Conservation (phyloP, 2,113 vertebrate species). For the Empidonax traillii region DNA sequence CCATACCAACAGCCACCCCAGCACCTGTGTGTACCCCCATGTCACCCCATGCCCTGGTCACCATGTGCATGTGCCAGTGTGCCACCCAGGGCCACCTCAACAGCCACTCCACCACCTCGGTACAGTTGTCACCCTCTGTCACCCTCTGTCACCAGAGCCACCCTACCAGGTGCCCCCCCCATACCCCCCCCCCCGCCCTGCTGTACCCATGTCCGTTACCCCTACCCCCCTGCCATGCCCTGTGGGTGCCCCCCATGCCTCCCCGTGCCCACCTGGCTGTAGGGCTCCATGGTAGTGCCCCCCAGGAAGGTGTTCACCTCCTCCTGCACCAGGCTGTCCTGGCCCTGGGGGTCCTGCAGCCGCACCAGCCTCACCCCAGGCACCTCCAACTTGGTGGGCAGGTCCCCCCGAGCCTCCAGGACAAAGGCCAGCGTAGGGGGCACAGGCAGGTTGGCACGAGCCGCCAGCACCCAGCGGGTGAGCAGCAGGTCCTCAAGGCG, state of each 20-base stretch:
- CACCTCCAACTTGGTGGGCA: neutral
- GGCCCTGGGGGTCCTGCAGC: slow-evolving; percentile 62
- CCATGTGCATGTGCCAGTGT: no score
- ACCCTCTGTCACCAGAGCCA: neutral
- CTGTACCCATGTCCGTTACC: neutral
- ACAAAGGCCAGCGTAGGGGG: slow-evolving; percentile 77
- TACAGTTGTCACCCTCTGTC: neutral
- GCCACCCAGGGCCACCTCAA: neutral
- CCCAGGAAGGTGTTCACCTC: slow-evolving; percentile 72
- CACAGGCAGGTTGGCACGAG: slow-evolving; percentile 34
- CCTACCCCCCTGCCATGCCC: neutral
- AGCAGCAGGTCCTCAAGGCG: slow-evolving; percentile 75
- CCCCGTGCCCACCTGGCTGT: slow-evolving; percentile 61
- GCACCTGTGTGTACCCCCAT: no score
- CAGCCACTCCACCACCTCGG: neutral
- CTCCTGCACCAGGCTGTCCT: slow-evolving; percentile 61
- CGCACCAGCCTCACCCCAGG: slow-evolving; percentile 59
- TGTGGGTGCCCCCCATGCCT: neutral
- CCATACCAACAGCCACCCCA: neutral
- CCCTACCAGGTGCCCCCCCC: neutral
- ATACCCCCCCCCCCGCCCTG: neutral
- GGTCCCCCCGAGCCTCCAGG: neutral
- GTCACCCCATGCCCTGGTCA: neutral
- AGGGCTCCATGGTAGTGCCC: slow-evolving; percentile 58
- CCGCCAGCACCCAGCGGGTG: slow-evolving; percentile 69